These are phyloP conservation scores for Empis livida DNA, from an alignment of 2,888 invertebrate genomes.

Conservation along the genomic window DNA sequence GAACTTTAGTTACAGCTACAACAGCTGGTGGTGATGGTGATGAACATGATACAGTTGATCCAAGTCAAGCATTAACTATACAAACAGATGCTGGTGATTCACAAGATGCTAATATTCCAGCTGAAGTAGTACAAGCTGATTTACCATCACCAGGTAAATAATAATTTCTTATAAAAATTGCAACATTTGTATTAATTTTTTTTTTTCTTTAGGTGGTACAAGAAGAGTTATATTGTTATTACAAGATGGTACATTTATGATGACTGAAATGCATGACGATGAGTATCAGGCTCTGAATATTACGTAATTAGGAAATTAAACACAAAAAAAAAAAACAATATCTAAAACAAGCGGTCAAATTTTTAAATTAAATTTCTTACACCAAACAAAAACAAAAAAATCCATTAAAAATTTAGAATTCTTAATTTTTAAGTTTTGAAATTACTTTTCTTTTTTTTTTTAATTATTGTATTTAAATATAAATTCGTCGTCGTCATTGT, in stretches of 20 bases:
- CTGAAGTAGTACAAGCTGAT: slow-evolving; percentile 74
- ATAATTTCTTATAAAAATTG: slow-evolving; percentile 4
- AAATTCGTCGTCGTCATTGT: too few relatives aligned
- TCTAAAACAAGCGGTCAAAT: too few relatives aligned
- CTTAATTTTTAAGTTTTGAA: too few relatives aligned
- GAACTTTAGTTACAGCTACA: slow-evolving; percentile 17
- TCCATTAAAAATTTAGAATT: too few relatives aligned
- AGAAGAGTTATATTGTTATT: slow-evolving; percentile 70
- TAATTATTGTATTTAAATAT: too few relatives aligned
- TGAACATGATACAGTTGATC: slow-evolving; percentile 7
- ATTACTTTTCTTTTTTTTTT: too few relatives aligned
- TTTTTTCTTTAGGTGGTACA: slow-evolving; percentile 53
- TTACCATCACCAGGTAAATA: slow-evolving; percentile 63
- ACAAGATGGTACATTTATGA: slow-evolving; percentile 74
- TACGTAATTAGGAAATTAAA: slow-evolving; percentile 24
- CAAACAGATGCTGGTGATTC: slow-evolving; percentile 26
- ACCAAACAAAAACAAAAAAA: too few relatives aligned
- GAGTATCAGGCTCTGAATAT: slow-evolving; percentile 45
- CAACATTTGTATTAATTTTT: neutral
- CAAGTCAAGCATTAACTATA: slow-evolving; percentile 11
- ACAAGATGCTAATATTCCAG: slow-evolving; percentile 66
- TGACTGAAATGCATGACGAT: slow-evolving; percentile 78
- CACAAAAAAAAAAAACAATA: too few relatives aligned
- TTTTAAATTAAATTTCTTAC: too few relatives aligned
- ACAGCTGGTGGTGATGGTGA: slow-evolving; percentile 1